A percentile compares a stretch with the other conserved stretches of the same genome.
These are phyloP conservation scores for Orcinus orca DNA, from an alignment of 2,113 vertebrate species.

Conservation along the genomic window DNA sequence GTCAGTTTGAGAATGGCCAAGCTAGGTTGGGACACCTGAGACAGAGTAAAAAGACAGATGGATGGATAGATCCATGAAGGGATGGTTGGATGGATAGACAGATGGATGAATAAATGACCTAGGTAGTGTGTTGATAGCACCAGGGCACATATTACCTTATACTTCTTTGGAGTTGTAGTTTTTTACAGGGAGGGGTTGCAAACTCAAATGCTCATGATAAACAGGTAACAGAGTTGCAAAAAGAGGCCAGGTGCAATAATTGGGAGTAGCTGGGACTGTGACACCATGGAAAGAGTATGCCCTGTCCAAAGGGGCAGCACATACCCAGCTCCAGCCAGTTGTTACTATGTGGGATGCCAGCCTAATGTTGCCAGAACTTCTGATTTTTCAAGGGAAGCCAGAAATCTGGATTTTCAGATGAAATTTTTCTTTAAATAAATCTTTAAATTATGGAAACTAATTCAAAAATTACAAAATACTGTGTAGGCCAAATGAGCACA, in stretches of 20 bases:
- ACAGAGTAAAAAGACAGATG: not conserved
- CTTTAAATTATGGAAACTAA: conserved; percentile 1
- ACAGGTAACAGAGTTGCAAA: not conserved
- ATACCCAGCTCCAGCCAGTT: not conserved
- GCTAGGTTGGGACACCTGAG: not conserved
- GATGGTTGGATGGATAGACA: not conserved
- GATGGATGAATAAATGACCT: not conserved
- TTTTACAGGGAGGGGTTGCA: not conserved
- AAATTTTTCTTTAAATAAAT: conserved; percentile 20
- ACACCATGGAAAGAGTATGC: not conserved
- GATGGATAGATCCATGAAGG: not conserved
- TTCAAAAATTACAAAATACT: conserved; percentile 42
- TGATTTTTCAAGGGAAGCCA: conserved; percentile 24
- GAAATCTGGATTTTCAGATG: conserved; percentile 39
- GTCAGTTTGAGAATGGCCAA: not conserved
- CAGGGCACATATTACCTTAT: not conserved
- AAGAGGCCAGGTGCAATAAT: not conserved
- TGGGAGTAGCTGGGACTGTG: not conserved
- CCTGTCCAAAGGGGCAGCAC: not conserved
- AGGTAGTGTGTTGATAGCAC: not conserved
- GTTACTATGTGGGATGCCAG: not conserved
- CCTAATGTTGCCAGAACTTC: not conserved
- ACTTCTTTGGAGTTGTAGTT: not conserved
- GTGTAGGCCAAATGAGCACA: not conserved
- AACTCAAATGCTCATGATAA: not conserved